Conservation (phyloP, 2,113 vertebrate species). For the Narcine bancroftii region DNA sequence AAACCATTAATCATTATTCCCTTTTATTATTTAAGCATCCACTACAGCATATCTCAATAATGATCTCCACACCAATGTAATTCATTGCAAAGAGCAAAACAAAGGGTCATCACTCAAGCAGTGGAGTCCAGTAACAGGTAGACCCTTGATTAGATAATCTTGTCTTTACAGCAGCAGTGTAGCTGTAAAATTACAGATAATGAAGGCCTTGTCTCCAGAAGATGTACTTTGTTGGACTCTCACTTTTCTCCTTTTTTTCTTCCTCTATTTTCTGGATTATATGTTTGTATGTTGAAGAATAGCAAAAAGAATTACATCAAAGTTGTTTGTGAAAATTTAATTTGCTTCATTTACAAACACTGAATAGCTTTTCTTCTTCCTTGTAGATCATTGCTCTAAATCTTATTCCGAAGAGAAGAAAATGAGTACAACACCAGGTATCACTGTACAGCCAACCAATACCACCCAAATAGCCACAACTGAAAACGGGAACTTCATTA, state of each 20-base stretch:
- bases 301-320: background rate
- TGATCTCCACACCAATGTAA: background rate
- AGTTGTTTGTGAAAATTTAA: background rate
- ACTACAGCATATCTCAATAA: background rate
- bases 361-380: background rate
- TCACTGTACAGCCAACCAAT: background rate
- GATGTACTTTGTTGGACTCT: background rate
- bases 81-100: background rate
- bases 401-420: background rate
- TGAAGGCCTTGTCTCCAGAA: no score
- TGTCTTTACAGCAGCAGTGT: background rate
- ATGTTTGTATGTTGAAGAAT: background rate
- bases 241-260: no score
- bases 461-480: background rate
- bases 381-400: background rate
- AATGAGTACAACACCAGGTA: conserved; percentile 1
- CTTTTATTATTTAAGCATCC: background rate
- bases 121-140: background rate
- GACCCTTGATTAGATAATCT: background rate
- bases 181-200: no score
- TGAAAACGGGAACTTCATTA: conserved; percentile 41
- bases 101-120: background rate
- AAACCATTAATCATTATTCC: background rate
- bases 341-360: background rate
- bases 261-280: background rate